Evolutionary conservation across 2,888 invertebrate species (phyloP), one percentile per base, ranked within the genome.

Genomic region (Macaria notata): DNA sequence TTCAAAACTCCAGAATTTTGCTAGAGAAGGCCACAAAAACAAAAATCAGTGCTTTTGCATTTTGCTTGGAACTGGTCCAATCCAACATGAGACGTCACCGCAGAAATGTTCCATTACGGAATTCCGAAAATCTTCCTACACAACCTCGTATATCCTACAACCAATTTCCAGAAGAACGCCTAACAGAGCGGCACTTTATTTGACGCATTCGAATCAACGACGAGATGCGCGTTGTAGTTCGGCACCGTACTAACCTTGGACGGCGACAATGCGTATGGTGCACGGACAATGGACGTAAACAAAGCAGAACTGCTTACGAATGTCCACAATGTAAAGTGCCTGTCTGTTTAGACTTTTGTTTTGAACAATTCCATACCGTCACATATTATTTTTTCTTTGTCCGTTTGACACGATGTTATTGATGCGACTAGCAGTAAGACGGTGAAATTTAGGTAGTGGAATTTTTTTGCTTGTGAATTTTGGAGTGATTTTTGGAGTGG

Each of bases 1-100:
- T 46, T 6, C 52, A 45, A n/a, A 65, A 60, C 39, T 44, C 54
- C 31, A 42, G 50, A 31, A 56, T 56, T 44, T 43, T 56, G 43
- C 31, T 56, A 8, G 56, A 56, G 44, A 47, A 47, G 36, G 43
- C 31, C 7, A 47, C 44, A 30, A 31, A 31, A 4, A 45, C 31
- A 30, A 45, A 31, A 45, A 4, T 30, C n/a, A 31, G 31, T 31
- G 30, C 45, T 31, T 6, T 31, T 45, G 30, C 45, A 9, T 45
- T 45, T 45, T 9, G 45, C 8, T 45, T 45, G 45, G 45, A 9
- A 8, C 45, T 45, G 3, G 31, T 45, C 9, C 45, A 45, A 45
- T 31, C 45, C 31, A 45, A 31, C n/a, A 45, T 45, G 31, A 31
- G 9, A 8, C 45, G 31, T 30, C 45, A 45, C 31, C 45, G 45